Conservation (phyloP, 2,113 vertebrate species). For the Melanotaenia duboulayi region DNA sequence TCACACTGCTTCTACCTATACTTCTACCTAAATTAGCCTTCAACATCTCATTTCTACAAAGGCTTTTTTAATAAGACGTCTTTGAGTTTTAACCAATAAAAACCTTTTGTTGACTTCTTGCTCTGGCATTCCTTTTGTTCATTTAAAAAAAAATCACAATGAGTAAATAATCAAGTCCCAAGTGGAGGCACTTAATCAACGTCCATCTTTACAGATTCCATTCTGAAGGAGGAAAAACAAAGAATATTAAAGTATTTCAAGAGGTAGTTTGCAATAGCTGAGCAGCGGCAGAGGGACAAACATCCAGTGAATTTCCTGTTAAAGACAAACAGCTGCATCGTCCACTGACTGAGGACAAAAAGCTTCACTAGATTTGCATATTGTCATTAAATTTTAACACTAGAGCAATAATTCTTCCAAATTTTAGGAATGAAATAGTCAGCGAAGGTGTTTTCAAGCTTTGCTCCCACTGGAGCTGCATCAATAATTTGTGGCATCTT, state of each 20-base stretch:
- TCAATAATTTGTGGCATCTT: neutral
- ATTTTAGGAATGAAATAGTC: neutral
- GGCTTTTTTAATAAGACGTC: neutral
- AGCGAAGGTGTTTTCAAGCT: neutral
- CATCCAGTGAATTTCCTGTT: slow-evolving; percentile 7
- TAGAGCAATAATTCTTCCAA: neutral
- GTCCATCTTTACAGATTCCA: neutral
- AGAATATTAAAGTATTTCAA: neutral
- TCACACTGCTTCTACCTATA: no score
- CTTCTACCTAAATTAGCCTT: neutral
- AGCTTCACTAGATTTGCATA: neutral
- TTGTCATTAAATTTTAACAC: neutral
- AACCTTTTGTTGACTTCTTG: neutral
- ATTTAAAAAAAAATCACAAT: neutral
- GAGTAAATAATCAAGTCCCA: slow-evolving; percentile 9
- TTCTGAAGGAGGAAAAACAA: neutral
- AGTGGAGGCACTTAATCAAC: slow-evolving; percentile 14
- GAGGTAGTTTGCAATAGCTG: neutral
- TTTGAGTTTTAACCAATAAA: neutral
- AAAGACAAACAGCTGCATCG: slow-evolving; percentile 14
- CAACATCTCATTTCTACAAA: neutral
- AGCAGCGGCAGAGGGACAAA: neutral
- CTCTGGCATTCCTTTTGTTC: neutral
- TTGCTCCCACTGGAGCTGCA: neutral
- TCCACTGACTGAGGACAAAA: neutral